phyloP scores from a whole-genome alignment of 1,140 invertebrate species.

The Aphis craccivora region DNA sequence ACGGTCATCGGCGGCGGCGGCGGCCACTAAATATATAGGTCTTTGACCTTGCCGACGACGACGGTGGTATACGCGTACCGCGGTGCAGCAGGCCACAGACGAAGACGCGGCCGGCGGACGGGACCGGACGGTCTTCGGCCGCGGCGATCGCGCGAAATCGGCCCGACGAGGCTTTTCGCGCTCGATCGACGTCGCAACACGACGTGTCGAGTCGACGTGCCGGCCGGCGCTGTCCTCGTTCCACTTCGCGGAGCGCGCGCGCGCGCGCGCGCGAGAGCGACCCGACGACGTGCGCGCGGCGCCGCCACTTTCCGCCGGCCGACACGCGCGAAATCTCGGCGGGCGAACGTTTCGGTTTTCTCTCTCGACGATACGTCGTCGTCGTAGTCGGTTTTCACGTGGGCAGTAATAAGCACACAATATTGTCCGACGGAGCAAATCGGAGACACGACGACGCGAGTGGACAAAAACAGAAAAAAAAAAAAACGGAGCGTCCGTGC shows the following conservation, averaged over 20 bases:
- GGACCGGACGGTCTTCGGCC: neutral
- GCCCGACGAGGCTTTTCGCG: neutral
- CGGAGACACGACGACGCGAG: too few relatives aligned
- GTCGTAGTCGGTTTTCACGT: neutral
- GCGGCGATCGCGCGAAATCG: neutral
- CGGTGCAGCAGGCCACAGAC: neutral
- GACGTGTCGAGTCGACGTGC: neutral
- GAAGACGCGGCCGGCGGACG: neutral
- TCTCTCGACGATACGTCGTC: neutral
- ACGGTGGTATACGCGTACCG: neutral
- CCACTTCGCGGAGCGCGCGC: constrained; percentile 16
- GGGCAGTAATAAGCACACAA: too few relatives aligned
- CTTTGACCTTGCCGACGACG: neutral
- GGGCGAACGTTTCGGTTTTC: neutral
- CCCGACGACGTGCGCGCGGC: neutral
- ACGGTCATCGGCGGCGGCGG: neutral
- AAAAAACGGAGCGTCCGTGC: neutral
- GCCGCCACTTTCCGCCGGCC: neutral
- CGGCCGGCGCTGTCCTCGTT: neutral
- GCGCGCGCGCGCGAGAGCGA: neutral
- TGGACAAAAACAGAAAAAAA: too few relatives aligned
- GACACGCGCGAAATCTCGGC: neutral
- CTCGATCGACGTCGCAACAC: neutral
- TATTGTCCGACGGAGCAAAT: too few relatives aligned
- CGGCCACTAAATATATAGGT: constrained; percentile 27